These are phyloP conservation scores for Monochamus alternatus DNA, from an alignment of 2,888 invertebrate species.

Conservation along the genomic window DNA sequence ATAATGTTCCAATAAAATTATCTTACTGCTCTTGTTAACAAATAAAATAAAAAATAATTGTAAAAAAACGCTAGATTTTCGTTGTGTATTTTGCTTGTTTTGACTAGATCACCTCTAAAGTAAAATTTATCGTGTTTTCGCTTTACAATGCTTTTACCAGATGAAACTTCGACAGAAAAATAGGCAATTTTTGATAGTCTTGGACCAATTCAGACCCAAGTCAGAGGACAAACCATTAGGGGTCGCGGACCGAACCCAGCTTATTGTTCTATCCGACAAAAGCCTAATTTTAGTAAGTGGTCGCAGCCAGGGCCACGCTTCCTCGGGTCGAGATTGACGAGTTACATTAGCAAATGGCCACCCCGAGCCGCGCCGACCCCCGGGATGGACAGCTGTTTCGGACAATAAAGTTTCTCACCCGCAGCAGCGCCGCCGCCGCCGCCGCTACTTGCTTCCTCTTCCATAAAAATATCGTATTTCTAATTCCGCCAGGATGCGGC, in stretches of 20 bases:
- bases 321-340: slow-evolving; percentile 66
- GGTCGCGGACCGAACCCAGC: slow-evolving; percentile 10
- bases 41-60: no score
- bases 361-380: slow-evolving; percentile 46
- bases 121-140: no score
- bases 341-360: slow-evolving; percentile 69
- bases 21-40: no score
- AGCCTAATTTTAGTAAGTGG: slow-evolving; percentile 37
- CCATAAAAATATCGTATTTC: slow-evolving; percentile 42
- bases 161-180: no score
- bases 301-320: slow-evolving; percentile 31
- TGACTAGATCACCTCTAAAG: no score
- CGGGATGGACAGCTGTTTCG: slow-evolving; percentile 63
- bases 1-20: no score
- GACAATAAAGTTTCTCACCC: slow-evolving; percentile 66
- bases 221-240: neutral
- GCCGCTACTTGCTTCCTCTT: slow-evolving; percentile 36
- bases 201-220: no score
- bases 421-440: slow-evolving; percentile 33
- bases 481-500: slow-evolving; percentile 26
- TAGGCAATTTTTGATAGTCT: no score
- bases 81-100: no score
- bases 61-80: no score
- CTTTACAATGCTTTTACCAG: no score
- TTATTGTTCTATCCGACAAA: slow-evolving; percentile 28